These are phyloP conservation scores for Enteromius mattozi DNA, from an alignment of 2,797 vertebrate species.

Conservation along the genomic window DNA sequence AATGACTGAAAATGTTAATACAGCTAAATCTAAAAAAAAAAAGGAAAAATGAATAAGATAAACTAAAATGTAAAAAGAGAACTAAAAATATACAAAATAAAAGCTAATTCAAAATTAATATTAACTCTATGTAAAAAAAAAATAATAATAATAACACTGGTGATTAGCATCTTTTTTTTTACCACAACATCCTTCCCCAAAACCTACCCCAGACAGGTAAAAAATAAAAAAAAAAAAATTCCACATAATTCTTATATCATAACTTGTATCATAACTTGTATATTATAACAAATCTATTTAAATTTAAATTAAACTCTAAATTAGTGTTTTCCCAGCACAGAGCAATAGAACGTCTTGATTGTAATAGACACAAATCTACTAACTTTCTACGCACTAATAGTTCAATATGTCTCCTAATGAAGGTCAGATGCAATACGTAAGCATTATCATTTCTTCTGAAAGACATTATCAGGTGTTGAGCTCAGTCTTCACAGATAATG, in stretches of 20 bases:
- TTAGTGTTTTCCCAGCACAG: no score
- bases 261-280: no score
- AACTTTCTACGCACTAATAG: neutral
- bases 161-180: no score
- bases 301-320: no score
- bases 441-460: neutral
- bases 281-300: no score
- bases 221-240: no score
- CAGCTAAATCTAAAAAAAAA: neutral
- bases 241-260: no score
- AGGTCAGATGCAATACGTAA: neutral
- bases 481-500: neutral
- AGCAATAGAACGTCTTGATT: no score
- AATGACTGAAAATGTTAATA: neutral
- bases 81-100: neutral
- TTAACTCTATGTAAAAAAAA: neutral
- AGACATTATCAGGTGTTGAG: neutral
- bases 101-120: neutral
- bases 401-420: neutral
- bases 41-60: neutral
- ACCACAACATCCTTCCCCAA: no score
- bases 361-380: no score
- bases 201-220: no score
- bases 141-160: neutral
- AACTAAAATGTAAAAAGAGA: neutral